Base-by-base conservation (phyloP, 2,113 vertebrate species). In the Chloroceryle aenea region DNA sequence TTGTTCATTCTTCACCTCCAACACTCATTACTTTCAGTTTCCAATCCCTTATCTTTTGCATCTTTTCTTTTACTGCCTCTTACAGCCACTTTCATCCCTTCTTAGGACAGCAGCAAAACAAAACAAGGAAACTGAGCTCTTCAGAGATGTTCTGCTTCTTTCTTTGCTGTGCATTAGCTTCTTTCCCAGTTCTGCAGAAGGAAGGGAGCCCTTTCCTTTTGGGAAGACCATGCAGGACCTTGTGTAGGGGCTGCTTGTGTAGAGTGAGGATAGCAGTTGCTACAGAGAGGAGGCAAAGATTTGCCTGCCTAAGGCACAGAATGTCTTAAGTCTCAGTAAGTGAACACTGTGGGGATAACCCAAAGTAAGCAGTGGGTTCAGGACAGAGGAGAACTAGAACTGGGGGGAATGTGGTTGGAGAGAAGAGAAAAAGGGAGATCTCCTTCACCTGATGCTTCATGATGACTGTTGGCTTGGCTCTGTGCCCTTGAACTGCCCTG, bases 151-250 rank as follows among this genome's bases (percentile, higher is more conserved):
- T 27, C 30, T 81, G 9, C 55, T 34, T 66, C 23, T 40, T 63
- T 76, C 12, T 32, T 80, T 62, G 11, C 42, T 73, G 27, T 50
- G 6, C 5, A 8, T 16, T 27, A 78, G 14, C 12, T 81, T 4
- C 0, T 75, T 53, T 77, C 26, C 34, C 32, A 30, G 20, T 73
- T 84, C 43, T 75, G 26, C 58, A 68, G 29, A 32, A 56, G 47
- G 32, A 90, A 38, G 13, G 19, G 12, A 1, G 1, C 7, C 29
- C 26, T 68, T 78, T 78, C 10, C 21, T 27, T 58, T 12, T 0
- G 0, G 32, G 10, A 45, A 34, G 22, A 52, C 13, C 1, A 0
- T 58, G 16, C 10, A 50, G 20, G 47, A 78, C 6, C 18, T 72
- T 64, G 2, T 40, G 14, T 45, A 59, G 29, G 27, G 5, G 0